A percentile compares a stretch with the other conserved stretches of the same genome.
Conservation (phyloP, 1,140 invertebrate species). For the Thaumetopoea pityocampa region DNA sequence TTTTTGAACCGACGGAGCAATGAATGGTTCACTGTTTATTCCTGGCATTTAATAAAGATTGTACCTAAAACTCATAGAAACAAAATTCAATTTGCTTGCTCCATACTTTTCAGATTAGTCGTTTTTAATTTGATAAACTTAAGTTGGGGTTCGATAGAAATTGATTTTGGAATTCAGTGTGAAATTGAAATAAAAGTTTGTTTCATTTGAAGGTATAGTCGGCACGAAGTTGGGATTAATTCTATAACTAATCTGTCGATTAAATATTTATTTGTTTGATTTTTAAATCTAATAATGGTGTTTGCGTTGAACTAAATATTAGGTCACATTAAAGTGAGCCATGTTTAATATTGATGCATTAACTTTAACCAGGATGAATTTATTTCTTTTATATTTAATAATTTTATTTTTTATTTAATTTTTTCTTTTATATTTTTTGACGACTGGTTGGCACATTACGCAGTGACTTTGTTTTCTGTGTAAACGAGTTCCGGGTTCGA, state of each 20-base stretch:
- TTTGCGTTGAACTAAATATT: conserved; percentile 28
- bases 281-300: conserved; percentile 42
- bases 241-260: conserved; percentile 40
- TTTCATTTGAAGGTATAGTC: conserved; percentile 33
- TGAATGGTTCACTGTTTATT: conserved; percentile 44
- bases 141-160: conserved; percentile 47
- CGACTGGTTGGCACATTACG: too few species aligned
- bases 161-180: conserved; percentile 66
- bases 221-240: conserved; percentile 24
- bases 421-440: too few species aligned
- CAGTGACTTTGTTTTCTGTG: too few species aligned
- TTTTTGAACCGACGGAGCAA: conserved; percentile 51
- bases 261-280: conserved; percentile 53
- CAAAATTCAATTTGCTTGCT: conserved; percentile 27
- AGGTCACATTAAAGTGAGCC: conserved; percentile 23
- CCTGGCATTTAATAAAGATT: conserved; percentile 10
- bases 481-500: too few species aligned
- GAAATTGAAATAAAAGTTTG: conserved; percentile 70
- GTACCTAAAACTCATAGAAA: not conserved
- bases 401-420: too few species aligned
- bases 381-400: too few species aligned
- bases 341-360: too few species aligned
- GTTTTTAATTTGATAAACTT: conserved; percentile 22
- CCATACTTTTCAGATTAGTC: conserved; percentile 8
- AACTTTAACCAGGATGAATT: too few species aligned